These are phyloP conservation scores for Argyrosomus regius DNA, from an alignment of 2,797 vertebrate genomes.

Conservation along the genomic window DNA sequence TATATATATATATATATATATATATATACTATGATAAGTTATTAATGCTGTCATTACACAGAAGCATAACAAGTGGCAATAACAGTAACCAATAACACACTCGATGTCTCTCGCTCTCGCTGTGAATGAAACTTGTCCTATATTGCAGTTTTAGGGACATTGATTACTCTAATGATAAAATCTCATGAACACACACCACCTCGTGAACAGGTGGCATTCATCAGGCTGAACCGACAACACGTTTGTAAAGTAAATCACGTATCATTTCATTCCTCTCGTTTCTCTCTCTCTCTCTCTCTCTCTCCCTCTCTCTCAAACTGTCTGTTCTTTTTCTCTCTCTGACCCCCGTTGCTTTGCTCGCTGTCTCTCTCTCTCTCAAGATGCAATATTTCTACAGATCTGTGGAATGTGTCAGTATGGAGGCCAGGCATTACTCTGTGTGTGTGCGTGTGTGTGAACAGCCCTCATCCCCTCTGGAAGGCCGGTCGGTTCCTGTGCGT, in stretches of 20 bases:
- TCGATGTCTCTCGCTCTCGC: no score
- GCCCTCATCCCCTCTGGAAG: slow-evolving; percentile 12
- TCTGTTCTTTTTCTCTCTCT: not conserved
- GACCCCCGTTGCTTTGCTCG: no score
- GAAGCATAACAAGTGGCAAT: no score
- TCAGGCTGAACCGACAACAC: not conserved
- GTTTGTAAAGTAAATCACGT: not conserved
- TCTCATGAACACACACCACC: not conserved
- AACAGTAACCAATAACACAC: no score
- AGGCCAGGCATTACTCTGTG: slow-evolving; percentile 5
- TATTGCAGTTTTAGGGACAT: not conserved
- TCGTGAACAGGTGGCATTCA: not conserved
- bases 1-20: no score
- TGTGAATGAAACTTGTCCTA: not conserved
- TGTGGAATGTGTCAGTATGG: slow-evolving; percentile 35
- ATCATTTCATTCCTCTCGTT: not conserved
- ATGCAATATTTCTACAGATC: slow-evolving; percentile 17
- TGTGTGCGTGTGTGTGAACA: slow-evolving; percentile 4
- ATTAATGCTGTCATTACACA: no score
- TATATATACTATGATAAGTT: no score
- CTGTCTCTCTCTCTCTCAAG: not conserved
- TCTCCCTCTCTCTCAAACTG: not conserved
- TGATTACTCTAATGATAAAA: not conserved
- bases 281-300: no score
- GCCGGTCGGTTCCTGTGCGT: slow-evolving; percentile 35